Evolutionary conservation across 2,888 invertebrate genomes (phyloP).

Genomic region (Drosophila cognata): DNA sequence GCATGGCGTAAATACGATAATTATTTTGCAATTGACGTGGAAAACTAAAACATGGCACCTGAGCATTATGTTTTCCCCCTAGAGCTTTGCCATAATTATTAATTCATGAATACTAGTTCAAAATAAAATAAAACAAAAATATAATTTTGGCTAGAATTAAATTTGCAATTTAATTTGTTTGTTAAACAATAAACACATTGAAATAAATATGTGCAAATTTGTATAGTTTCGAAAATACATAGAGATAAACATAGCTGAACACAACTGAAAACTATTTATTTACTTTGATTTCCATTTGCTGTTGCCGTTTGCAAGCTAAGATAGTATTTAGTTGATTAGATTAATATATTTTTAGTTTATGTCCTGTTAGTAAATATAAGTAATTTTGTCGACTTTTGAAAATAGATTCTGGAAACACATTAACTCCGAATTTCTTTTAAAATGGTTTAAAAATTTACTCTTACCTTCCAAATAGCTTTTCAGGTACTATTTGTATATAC

Average conservation of each 20-base stretch:
- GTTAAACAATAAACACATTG: neutral
- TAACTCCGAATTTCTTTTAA: neutral
- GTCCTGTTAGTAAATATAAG: neutral
- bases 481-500: too few relatives aligned
- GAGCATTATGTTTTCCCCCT: neutral
- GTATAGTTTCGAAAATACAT: neutral
- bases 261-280: neutral
- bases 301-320: neutral
- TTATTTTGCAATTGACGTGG: neutral
- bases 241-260: neutral
- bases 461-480: neutral
- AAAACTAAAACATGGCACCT: neutral
- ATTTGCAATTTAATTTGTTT: neutral
- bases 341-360: neutral
- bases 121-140: neutral
- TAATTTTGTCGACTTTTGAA: neutral
- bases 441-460: neutral
- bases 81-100: neutral
- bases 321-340: neutral
- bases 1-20: neutral
- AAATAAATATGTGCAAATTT: neutral
- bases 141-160: neutral
- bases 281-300: neutral
- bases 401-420: neutral
- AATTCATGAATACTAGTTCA: neutral